Base-by-base conservation (phyloP, 2,888 invertebrate species). In the Caenorhabditis japonica region DNA sequence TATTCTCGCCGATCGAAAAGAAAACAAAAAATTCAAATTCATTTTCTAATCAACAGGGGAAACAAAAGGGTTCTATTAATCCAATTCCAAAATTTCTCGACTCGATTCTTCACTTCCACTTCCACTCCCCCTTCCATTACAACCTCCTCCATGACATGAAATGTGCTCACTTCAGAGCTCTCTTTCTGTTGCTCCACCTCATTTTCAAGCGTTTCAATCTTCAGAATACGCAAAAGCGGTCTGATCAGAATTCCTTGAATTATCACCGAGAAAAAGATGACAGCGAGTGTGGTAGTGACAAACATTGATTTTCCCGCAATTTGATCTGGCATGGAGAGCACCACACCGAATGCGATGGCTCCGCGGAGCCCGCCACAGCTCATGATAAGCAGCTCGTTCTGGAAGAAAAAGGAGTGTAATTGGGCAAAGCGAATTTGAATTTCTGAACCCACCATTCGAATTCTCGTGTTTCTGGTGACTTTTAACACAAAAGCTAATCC, bases 291-390 rank as follows among this genome's bases (percentile, higher is more conserved):
- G 1, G 84, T 73, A 13, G 84, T 83, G 36, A 77, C 8, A 89
- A 97, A 96, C 93, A 83, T 79, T 30, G 66, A 49, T 88, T 95
- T 94, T 58, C 93, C 91, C 70, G 92, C 92, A 61, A 96, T 93
- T 79, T 93, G 91, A 62, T 91, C 91, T 25, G 93, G 92, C 86
- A 95, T 93, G 80, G 95, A 91, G 60, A 94, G 91, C 62, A 95
- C 96, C 25, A 84, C 90, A 61, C 96, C 96, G 88, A 97, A 97
- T 53, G 97, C 97, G 19, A 97, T 96, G 43, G 97, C 97, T 19
- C 97, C 97, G 83, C 97, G 91, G 64, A 97, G 91, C 66, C 95
- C 96, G 82, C 96, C 96, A 88, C 96, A 97, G 10, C 94, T 94
- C 94, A 97, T 95, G 64, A 97, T 89, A 80, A 97, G 97, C 89